Evolutionary conservation across 2,797 vertebrate genomes (phyloP), one percentile per base, ranked within the genome.

Genomic region (Myiotriccus ornatus): DNA sequence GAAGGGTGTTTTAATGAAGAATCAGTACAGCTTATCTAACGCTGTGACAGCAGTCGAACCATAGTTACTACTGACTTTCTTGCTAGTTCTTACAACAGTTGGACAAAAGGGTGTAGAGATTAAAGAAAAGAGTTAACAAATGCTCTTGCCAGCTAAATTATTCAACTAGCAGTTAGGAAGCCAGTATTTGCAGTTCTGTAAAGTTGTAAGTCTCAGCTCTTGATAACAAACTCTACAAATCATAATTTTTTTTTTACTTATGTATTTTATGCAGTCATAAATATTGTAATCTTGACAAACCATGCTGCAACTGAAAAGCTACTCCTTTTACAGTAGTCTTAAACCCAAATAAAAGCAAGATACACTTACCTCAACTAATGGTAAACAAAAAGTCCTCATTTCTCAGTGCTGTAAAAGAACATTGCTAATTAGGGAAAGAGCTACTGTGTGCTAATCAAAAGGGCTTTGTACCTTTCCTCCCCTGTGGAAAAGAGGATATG

Each of bases 261-360:
- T 96, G 92, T 97, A 93, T 96, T 96, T 96, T 94, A 94, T 70
- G 94, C 95, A 97, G 95, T 95, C 94, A n/a, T 93, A 94, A 91
- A 82, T 91, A 91, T 96, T 97, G 95, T 96, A 97, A 96, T 96
- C 95, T 94, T 96, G 95, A 96, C 91, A 74, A 96, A 95, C 94
- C 89, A 96, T 96, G 95, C 95, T 96, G 96, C 95, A 95, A 49
- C 74, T 95, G 95, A 94, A 96, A 96, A 96, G 91, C 95, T 94
- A 94, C 95, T 96, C 87, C 89, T 96, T 94, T 94, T 94, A 87
- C 94, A 74, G 95, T 96, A 97, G 96, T 96, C 95, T 94, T 95
- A 94, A 96, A 96, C 94, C 95, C 94, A 96, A 96, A 96, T 96
- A 96, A 96, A 95, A 95, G 85, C 95, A 94, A 96, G 95, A 94